Evolutionary conservation across 2,888 invertebrate genomes (phyloP).

Genomic region (Drosophila falleni): DNA sequence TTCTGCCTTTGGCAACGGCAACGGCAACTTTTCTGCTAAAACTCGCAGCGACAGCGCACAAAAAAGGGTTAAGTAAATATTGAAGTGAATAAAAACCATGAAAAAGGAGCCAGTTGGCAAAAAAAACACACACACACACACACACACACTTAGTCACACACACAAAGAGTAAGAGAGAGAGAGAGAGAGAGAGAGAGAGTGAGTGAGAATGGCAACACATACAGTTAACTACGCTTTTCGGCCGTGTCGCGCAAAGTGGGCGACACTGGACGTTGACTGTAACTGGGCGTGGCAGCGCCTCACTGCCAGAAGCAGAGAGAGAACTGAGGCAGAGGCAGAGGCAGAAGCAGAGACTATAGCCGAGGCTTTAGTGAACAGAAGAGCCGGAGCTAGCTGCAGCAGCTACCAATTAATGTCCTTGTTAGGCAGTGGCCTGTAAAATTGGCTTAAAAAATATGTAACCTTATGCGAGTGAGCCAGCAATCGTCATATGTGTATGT

Average conservation of each 20-base stretch:
- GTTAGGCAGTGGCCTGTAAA: conserved; percentile 83
- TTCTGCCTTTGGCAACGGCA: conserved; percentile 69
- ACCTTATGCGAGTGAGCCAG: conserved; percentile 67
- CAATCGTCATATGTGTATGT: conserved; percentile 19
- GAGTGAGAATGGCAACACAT: conserved; percentile 5
- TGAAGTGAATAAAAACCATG: conserved; percentile 79
- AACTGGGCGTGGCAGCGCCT: conserved; percentile 42
- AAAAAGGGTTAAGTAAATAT: conserved; percentile 82
- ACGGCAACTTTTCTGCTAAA: conserved; percentile 64
- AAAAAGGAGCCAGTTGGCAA: conserved; percentile 66
- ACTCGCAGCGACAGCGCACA: conserved; percentile 50
- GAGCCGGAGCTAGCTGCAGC: conserved; percentile 50
- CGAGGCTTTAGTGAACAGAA: conserved; percentile 14
- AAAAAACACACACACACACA: conserved; percentile 45
- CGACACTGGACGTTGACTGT: conserved; percentile 36
- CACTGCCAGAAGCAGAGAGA: conserved; percentile 15
- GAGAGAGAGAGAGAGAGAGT: conserved; percentile 1
- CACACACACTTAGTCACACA: conserved; percentile 22
- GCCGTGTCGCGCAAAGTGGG: conserved; percentile 62
- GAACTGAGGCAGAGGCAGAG: conserved; percentile 8
- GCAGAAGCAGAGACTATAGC: conserved; percentile 22
- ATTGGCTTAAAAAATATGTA: conserved; percentile 82
- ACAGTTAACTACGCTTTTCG: conserved; percentile 76
- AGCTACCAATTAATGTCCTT: conserved; percentile 83
- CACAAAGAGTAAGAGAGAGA: conserved; percentile 19